Base-by-base conservation (phyloP, 2,888 invertebrate species). In the Hydrotaea cyrtoneurina region DNA sequence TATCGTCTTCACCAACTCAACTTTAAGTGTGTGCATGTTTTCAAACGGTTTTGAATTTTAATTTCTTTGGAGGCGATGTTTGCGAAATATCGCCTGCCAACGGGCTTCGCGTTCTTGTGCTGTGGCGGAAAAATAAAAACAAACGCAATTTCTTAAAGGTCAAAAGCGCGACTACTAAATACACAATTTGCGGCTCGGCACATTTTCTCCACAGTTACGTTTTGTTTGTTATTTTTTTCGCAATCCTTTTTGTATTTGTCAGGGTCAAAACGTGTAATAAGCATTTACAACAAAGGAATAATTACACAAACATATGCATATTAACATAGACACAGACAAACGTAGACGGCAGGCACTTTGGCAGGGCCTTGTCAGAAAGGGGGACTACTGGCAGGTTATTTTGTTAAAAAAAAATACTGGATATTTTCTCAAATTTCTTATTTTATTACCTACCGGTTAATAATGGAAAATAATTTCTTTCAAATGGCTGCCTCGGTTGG, bases 141-240 rank as follows among this genome's bases (percentile, higher is more conserved):
- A 80, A 83, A 78, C 43, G 62, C 69, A 80, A 71, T 78, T 80
- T 39, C 78, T 80, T 80, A 83, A 83, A 83, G 80, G 83, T 78
- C 83, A 83, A 69, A 62, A 74, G 71, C 43, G 77, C 74, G 23
- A 72, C 78, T 73, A 21, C 43, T 36, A 83, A 74, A 66, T 39
- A 64, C 43, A 0, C 19, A 4, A 21, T 2, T 19, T 59, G 46
- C 31, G 31, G 7, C 31, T 31, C n/a, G 43, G 50, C 2, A 59
- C 26, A 2, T 59, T 59, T 19, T 39, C 62, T 57, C n/a, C 39
- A 73, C 43, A 82, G 36, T 78, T 64, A 55, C 64, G n/a, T 73
- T 64, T 17, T 36, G 11, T 39, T 36, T 64, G 31, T 31, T 31
- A 7, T 2, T 31, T 31, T 31, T 31, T 64, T 64, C n/a, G 31